Percentiles rank a stretch among this genome's conserved stretches.
Evolutionary conservation across 2,888 invertebrate species (phyloP).

Genomic region (Drosophila niveifrons): DNA sequence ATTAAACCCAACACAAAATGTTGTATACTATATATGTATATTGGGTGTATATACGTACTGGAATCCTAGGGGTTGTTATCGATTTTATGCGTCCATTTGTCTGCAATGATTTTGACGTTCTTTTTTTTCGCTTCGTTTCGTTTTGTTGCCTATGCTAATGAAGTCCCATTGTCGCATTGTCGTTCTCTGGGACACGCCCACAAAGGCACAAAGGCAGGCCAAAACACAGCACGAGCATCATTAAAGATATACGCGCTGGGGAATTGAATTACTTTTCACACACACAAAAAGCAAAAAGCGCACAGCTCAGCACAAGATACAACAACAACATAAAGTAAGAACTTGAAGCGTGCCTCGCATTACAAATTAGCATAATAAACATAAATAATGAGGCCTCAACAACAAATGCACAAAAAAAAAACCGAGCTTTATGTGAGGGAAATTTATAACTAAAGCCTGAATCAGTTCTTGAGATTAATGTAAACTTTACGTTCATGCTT

Average conservation of each 20-base stretch:
- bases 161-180: conserved; percentile 69
- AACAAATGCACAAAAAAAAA: conserved; percentile 20
- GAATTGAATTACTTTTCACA: conserved; percentile 59
- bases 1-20: conserved; percentile 48
- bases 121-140: not conserved
- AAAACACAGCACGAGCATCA: conserved; percentile 12
- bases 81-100: conserved; percentile 54
- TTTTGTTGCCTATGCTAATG: conserved; percentile 67
- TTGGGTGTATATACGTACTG: no score
- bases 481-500: not conserved
- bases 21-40: not conserved
- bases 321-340: conserved; percentile 12
- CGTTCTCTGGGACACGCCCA: conserved; percentile 53
- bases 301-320: not conserved
- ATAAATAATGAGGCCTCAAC: conserved; percentile 31
- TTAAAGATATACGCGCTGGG: conserved; percentile 35
- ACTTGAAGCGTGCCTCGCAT: conserved; percentile 63
- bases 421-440: conserved; percentile 7
- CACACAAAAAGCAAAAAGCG: conserved; percentile 20
- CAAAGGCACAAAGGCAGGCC: conserved; percentile 19
- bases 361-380: conserved; percentile 58
- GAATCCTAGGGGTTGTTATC: conserved; percentile 55
- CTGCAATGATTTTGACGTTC: conserved; percentile 44
- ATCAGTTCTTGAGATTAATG: conserved; percentile 2
- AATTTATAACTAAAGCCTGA: conserved; percentile 11